Base-by-base conservation (phyloP, 2,113 vertebrate species). In the Hymenochirus boettgeri region DNA sequence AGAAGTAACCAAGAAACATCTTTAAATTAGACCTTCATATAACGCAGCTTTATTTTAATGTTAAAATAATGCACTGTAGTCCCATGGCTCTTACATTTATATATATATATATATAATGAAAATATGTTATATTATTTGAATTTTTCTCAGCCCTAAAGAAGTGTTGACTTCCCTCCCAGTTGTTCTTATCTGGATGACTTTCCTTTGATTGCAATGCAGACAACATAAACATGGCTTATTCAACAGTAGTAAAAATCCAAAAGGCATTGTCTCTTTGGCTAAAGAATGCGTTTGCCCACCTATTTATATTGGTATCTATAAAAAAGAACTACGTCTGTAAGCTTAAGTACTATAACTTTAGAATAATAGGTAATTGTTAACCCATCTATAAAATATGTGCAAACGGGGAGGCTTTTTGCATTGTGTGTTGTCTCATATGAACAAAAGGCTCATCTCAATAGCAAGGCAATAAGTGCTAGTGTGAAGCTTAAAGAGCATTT, bases 381-480 rank as follows among this genome's bases (percentile, higher is more conserved):
- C 8, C 18, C 46, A 48, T 21, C 46, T 48, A 10, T 48, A 48
- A 23, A 48, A 48, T 33, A 24, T 18, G 18, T 22, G 23, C 7
- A n/a, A 29, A 57, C 18, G 33, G 54, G 5, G n/a, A 56, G 13
- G 3, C 15, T 54, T 55, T 7, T 22, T 5, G 31, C 54, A 35
- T 22, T 57, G 29, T 57, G 27, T 5, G n/a, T 57, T 57, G 18
- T 29, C 22, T 35, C n/a, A 21, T 13, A 12, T 11, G 29, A 57
- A 57, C 54, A 57, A 57, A 57, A 29, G 18, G 19, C 29, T 33
- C 15, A 12, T 56, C 53, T 29, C 13, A 29, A 57, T 29, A 55
- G 52, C 17, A 55, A 18, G 17, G n/a, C 52, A 18, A 31, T 50
- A 8, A 5, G 24, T 3, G 23, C 7, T 25, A 12, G n/a, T 56